These are phyloP conservation scores for Apomyelois bistriatella DNA, from an alignment of 2,888 invertebrate genomes.

Conservation along the genomic window DNA sequence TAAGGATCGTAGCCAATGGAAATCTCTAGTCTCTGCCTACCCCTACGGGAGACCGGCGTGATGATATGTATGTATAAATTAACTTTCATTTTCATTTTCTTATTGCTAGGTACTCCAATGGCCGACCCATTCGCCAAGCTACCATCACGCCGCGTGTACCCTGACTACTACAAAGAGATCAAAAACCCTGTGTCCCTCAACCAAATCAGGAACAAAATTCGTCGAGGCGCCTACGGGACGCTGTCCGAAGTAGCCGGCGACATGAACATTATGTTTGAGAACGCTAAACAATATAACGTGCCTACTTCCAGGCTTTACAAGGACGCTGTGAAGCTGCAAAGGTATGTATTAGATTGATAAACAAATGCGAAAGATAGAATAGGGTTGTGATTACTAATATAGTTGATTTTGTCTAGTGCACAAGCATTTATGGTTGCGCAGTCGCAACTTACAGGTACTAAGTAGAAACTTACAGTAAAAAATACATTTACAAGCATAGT, in stretches of 20 bases:
- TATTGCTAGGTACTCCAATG: slow-evolving; percentile 84
- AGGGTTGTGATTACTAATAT: too few species aligned
- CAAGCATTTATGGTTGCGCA: too few species aligned
- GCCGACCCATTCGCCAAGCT: slow-evolving; percentile 96
- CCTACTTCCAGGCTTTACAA: slow-evolving; percentile 89
- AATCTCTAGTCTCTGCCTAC: too few species aligned
- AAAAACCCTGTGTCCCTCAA: slow-evolving; percentile 96
- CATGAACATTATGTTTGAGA: slow-evolving; percentile 97
- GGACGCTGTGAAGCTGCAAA: slow-evolving; percentile 91
- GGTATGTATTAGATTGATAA: slow-evolving; percentile 46
- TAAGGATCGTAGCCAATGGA: too few species aligned
- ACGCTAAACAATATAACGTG: slow-evolving; percentile 93
- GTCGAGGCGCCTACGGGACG: slow-evolving; percentile 89
- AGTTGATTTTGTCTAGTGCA: too few species aligned
- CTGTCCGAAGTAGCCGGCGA: slow-evolving; percentile 95
- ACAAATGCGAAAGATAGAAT: too few species aligned
- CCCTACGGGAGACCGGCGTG: too few species aligned
- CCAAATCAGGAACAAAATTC: slow-evolving; percentile 93
- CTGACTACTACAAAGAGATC: slow-evolving; percentile 98
- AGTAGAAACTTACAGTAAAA: too few species aligned
- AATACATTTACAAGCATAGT: too few species aligned
- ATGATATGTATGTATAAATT: too few species aligned
- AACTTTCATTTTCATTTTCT: too few species aligned
- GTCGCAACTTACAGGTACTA: too few species aligned
- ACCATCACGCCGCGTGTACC: slow-evolving; percentile 94